Conservation (phyloP, 2,797 vertebrate genomes). For the Craterocephalus amniculus region DNA sequence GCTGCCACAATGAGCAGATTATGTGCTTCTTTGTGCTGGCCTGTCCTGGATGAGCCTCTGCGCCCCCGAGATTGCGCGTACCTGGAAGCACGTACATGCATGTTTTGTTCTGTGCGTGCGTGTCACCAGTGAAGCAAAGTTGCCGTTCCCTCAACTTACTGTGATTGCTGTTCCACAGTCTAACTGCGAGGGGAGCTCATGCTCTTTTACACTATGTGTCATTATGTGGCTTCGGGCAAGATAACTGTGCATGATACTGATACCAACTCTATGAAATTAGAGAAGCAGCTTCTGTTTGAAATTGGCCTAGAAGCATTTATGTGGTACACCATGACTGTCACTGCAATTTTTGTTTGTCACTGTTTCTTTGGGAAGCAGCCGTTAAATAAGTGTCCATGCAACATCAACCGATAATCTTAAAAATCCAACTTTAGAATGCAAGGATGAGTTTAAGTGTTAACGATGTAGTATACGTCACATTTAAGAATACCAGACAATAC, state of each 20-base stretch:
- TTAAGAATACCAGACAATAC: neutral
- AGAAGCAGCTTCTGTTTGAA: slow-evolving; percentile 66
- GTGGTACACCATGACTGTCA: slow-evolving; percentile 43
- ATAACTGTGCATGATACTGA: slow-evolving; percentile 73
- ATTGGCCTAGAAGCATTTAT: slow-evolving; percentile 60
- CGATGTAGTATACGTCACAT: neutral
- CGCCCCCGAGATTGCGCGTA: slow-evolving; percentile 19
- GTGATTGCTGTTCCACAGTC: slow-evolving; percentile 70
- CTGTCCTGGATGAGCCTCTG: slow-evolving; percentile 22
- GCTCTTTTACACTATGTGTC: slow-evolving; percentile 80
- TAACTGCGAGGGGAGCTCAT: slow-evolving; percentile 85
- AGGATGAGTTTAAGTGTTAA: neutral
- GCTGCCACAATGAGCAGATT: slow-evolving; percentile 24
- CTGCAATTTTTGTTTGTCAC: slow-evolving; percentile 46
- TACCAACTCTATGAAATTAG: slow-evolving; percentile 73
- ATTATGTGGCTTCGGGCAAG: slow-evolving; percentile 70
- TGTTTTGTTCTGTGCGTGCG: slow-evolving; percentile 19
- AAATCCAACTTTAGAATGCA: slow-evolving; percentile 8
- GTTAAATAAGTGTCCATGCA: slow-evolving; percentile 17
- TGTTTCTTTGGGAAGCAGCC: slow-evolving; percentile 24
- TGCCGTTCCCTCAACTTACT: slow-evolving; percentile 69
- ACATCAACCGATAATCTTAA: neutral
- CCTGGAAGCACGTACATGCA: slow-evolving; percentile 36
- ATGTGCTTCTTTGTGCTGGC: slow-evolving; percentile 22
- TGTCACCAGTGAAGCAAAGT: slow-evolving; percentile 69